phyloP scores from a whole-genome alignment of 2,888 invertebrate genomes.

The Mesorhabditis sp. region DNA sequence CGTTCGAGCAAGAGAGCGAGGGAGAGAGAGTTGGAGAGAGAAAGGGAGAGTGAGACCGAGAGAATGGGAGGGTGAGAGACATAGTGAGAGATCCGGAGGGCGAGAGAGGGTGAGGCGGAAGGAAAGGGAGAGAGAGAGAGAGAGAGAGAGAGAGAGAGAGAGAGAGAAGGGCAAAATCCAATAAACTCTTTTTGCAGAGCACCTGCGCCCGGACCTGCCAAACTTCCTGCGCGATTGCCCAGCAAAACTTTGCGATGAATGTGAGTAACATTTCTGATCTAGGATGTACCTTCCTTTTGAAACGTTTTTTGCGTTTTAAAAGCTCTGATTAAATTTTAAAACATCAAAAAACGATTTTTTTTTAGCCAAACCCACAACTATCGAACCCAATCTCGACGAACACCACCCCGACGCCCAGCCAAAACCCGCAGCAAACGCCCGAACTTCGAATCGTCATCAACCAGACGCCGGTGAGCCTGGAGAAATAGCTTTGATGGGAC shows the following conservation, averaged over 20 bases:
- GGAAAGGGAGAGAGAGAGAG: too few species aligned
- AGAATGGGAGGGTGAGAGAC: too few species aligned
- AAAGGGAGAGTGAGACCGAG: too few species aligned
- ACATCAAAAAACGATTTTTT: not conserved
- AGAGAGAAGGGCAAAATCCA: too few species aligned
- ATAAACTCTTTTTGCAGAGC: not conserved
- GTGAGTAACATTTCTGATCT: not conserved
- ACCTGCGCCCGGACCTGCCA: not conserved
- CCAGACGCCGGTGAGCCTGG: not conserved
- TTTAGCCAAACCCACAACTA: not conserved
- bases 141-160: too few species aligned
- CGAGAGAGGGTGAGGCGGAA: too few species aligned
- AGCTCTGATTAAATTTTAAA: slow-evolving; percentile 4
- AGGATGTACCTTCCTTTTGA: not conserved
- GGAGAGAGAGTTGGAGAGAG: too few species aligned
- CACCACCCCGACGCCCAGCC: not conserved
- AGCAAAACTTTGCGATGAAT: not conserved
- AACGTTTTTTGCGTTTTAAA: not conserved
- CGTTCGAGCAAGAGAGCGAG: too few species aligned
- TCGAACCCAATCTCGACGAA: not conserved
- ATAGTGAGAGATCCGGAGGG: too few species aligned
- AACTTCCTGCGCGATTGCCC: not conserved
- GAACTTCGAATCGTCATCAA: slow-evolving; percentile 2
- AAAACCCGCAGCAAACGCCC: not conserved
- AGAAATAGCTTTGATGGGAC: too few species aligned